Evolutionary conservation across 2,888 invertebrate species (phyloP).

Genomic region (Napeogenes sylphis): DNA sequence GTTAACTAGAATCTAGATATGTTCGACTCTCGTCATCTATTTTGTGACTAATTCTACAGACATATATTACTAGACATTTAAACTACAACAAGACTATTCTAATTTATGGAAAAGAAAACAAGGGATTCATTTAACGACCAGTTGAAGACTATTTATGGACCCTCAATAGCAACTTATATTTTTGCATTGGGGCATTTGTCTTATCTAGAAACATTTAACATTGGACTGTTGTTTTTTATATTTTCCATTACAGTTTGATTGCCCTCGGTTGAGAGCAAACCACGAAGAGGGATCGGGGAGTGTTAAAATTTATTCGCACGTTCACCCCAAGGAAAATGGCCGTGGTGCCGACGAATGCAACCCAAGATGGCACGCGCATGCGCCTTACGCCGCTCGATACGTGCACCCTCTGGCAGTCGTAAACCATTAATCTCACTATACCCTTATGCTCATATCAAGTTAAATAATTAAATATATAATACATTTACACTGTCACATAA

Average conservation of each 20-base stretch:
- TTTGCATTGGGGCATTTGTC: no score
- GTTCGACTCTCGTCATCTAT: no score
- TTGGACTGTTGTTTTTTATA: neutral
- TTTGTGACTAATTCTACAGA: no score
- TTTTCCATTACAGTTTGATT: neutral
- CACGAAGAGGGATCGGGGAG: constrained; percentile 23
- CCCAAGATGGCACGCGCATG: constrained; percentile 69
- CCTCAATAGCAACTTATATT: no score
- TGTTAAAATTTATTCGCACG: constrained; percentile 36
- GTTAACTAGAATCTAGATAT: no score
- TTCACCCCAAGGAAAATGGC: constrained; percentile 65
- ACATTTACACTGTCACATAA: constrained; percentile 26
- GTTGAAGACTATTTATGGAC: no score
- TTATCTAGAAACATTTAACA: neutral
- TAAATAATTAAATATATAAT: constrained; percentile 14
- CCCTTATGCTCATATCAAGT: constrained; percentile 15
- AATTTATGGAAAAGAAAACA: no score
- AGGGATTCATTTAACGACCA: no score
- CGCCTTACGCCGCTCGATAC: constrained; percentile 69
- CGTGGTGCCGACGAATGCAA: constrained; percentile 55
- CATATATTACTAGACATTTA: no score
- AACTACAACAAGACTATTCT: no score
- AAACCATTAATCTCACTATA: constrained; percentile 48
- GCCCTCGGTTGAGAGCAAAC: neutral
- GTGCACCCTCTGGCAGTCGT: constrained; percentile 59